A percentile compares a stretch with the other conserved stretches of the same genome.
phyloP scores from a whole-genome alignment of 2,888 invertebrate species.

The Archips crataeganus region DNA sequence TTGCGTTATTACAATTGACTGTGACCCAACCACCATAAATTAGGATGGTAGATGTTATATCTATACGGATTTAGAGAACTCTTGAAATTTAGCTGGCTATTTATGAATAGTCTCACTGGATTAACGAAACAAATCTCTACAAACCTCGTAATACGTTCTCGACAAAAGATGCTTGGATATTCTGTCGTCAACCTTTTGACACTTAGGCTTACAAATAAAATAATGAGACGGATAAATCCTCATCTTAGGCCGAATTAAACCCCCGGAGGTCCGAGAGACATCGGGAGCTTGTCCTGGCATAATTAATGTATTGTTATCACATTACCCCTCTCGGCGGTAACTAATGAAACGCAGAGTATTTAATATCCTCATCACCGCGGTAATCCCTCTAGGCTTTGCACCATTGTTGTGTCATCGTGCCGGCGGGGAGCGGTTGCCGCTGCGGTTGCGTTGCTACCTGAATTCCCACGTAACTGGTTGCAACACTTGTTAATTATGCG shows the following conservation, averaged over 20 bases:
- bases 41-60: constrained; percentile 2
- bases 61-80: not conserved
- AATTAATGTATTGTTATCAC: constrained; percentile 67
- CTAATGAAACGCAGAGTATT: constrained; percentile 64
- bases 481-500: not conserved
- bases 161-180: constrained; percentile 4
- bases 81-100: not conserved
- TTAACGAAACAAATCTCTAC: constrained; percentile 2
- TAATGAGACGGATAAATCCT: constrained; percentile 49
- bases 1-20: constrained; percentile 21
- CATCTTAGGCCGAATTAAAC: constrained; percentile 50
- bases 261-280: constrained; percentile 50
- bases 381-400: constrained; percentile 55
- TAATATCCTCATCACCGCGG: constrained; percentile 55
- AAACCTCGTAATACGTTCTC: not conserved
- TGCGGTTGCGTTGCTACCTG: constrained; percentile 21
- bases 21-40: constrained; percentile 19
- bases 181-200: constrained; percentile 9
- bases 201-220: constrained; percentile 17
- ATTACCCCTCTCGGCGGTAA: constrained; percentile 55
- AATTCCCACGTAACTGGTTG: not conserved
- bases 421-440: constrained; percentile 4
- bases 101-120: not conserved
- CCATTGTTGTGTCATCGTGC: constrained; percentile 54
- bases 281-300: constrained; percentile 55